Base-by-base conservation (phyloP, 2,888 invertebrate genomes). In the Hetaerina titia region DNA sequence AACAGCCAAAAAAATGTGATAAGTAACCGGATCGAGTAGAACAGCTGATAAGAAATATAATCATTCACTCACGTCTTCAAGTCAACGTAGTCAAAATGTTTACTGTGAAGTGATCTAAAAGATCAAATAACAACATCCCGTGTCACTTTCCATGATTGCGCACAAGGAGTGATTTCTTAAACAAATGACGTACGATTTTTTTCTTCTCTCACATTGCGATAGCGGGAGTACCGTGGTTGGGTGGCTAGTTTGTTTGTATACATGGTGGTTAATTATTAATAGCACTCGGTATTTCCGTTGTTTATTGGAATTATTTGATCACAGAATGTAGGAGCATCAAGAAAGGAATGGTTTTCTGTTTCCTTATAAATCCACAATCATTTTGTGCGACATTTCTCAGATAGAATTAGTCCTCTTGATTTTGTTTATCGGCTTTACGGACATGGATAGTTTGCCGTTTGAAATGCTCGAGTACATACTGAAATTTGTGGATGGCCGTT, bases 81-180 rank as follows among this genome's bases (percentile, higher is more conserved):
- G n/a, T 5, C 9, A 81, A 31, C 25, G 25, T 81, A 25, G 25
- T 4, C 81, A 31, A 81, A 31, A 31, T 22, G 25, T 19, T 31
- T 31, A 4, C 45, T 45, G 1, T 9, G 31, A 69, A n/a, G 22
- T 13, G 7, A 69, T 31, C 31, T 81, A 13, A 1, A 25, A 25
- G 25, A 11, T 5, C 25, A 11, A 11, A 31, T n/a, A 8, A 31
- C 81, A 15, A 81, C 25, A 8, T 1, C 11, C 5, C 31, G n/a
- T 81, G 31, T 4, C 56, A 92, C n/a, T 22, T 92, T 69, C 69
- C 92, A 92, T 92, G 69, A 92, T n/a, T 92, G 92, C 92, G 69
- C 69, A 64, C 69, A 22, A 69, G 69, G 45, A 69, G 69, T 56
- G 56, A 69, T 25, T 7, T 45, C 56, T 56, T 31, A 56, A 92